phyloP scores from a whole-genome alignment of 1,140 invertebrate species.

The Trachymyrmex septentrionalis region DNA sequence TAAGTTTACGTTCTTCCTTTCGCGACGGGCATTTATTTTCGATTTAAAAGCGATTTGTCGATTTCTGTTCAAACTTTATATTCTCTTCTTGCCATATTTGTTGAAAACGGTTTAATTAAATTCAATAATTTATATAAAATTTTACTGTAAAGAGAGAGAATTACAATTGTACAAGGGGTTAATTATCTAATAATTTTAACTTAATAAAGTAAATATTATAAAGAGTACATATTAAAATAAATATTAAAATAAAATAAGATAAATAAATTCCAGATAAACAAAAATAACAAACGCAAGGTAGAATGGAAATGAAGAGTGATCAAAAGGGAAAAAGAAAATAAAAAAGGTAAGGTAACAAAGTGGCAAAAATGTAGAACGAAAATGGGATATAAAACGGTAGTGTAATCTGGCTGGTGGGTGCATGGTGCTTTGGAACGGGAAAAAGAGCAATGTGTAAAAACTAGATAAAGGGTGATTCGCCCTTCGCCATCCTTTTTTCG shows the following conservation, averaged over 20 bases:
- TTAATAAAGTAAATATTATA: background rate
- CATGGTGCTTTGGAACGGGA: background rate
- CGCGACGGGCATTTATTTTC: slow-evolving; percentile 11
- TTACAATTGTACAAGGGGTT: background rate
- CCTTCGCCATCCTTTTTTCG: slow-evolving; percentile 20
- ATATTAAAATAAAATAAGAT: background rate
- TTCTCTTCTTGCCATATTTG: background rate
- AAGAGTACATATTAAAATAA: no score
- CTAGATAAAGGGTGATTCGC: slow-evolving; percentile 39
- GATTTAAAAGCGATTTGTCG: background rate
- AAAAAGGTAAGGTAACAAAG: slow-evolving; percentile 8
- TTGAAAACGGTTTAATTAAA: background rate
- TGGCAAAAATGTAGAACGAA: slow-evolving; percentile 26
- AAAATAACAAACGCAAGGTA: background rate
- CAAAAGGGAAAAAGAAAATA: background rate
- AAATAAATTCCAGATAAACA: background rate
- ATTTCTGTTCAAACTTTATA: background rate
- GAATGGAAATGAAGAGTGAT: background rate
- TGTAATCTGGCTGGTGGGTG: slow-evolving; percentile 25
- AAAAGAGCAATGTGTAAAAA: slow-evolving; percentile 65
- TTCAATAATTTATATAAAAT: background rate
- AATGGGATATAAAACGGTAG: slow-evolving; percentile 43
- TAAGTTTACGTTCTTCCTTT: slow-evolving; percentile 31
- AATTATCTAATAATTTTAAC: background rate
- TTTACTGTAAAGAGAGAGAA: background rate